These are phyloP conservation scores for Colinus virginianus DNA, from an alignment of 2,113 vertebrate species.

Conservation along the genomic window DNA sequence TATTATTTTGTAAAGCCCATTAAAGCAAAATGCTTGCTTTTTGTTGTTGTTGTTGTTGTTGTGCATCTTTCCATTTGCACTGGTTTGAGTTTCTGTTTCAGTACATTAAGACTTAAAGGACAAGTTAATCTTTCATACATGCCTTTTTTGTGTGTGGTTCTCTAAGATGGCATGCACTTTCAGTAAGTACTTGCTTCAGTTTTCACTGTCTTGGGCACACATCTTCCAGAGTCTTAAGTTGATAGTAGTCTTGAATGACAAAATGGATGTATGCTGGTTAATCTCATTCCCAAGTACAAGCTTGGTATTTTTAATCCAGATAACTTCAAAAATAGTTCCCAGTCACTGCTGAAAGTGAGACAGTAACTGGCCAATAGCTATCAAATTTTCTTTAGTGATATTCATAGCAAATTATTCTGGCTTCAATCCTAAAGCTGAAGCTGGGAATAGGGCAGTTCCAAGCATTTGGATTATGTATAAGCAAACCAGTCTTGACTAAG, in stretches of 20 bases:
- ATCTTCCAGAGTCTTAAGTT: neutral
- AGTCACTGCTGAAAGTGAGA: neutral
- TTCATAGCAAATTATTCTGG: constrained; percentile 7
- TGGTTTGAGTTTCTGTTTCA: constrained; percentile 17
- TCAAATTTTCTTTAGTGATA: neutral
- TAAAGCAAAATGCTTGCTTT: neutral
- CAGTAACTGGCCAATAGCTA: neutral
- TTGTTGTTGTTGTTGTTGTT: neutral
- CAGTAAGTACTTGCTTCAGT: neutral
- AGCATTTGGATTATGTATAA: constrained; percentile 12
- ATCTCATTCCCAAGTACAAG: neutral
- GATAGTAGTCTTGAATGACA: neutral
- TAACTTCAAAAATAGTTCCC: neutral
- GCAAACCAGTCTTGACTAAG: neutral
- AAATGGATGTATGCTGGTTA: neutral
- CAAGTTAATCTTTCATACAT: neutral
- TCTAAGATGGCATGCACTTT: neutral
- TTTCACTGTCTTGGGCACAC: neutral
- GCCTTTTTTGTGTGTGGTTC: neutral
- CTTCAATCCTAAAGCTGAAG: neutral
- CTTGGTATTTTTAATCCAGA: neutral
- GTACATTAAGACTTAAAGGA: neutral
- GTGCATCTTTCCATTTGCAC: neutral
- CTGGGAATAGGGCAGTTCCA: neutral
- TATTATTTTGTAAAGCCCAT: constrained; percentile 13